Evolutionary conservation across 2,113 vertebrate species (phyloP).

Genomic region (Arothron firmamentum): DNA sequence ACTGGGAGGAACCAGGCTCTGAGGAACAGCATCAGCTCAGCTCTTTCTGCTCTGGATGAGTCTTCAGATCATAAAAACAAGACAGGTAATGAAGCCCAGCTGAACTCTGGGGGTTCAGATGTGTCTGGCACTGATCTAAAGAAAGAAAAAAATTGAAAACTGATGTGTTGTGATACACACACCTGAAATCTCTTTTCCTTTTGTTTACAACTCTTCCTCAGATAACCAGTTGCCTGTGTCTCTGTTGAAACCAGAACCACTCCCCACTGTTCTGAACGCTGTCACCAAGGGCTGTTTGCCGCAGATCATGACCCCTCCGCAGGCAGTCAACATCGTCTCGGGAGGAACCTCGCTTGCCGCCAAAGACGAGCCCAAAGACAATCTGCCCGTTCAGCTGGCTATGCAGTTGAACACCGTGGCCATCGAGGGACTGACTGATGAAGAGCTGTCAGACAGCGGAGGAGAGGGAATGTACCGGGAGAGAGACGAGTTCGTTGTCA

Average conservation of each 20-base stretch:
- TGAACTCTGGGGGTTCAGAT: no score
- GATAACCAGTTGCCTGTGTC: slow-evolving; percentile 51
- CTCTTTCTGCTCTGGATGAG: slow-evolving; percentile 84
- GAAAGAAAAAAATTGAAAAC: no score
- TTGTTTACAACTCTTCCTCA: slow-evolving; percentile 29
- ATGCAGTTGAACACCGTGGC: slow-evolving; percentile 80
- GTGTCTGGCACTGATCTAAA: no score
- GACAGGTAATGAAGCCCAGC: slow-evolving; percentile 73
- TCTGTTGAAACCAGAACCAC: slow-evolving; percentile 73
- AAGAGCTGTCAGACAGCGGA: slow-evolving; percentile 90
- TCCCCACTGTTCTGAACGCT: slow-evolving; percentile 59
- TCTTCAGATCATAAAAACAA: slow-evolving; percentile 83
- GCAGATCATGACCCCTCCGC: slow-evolving; percentile 45
- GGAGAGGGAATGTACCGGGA: slow-evolving; percentile 97
- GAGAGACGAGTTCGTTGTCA: slow-evolving; percentile 96
- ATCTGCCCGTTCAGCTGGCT: slow-evolving; percentile 76
- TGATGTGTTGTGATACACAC: no score
- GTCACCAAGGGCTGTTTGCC: slow-evolving; percentile 63
- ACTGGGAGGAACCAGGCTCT: slow-evolving; percentile 86
- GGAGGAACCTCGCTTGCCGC: slow-evolving; percentile 10
- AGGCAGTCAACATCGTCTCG: slow-evolving; percentile 40
- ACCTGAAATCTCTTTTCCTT: background rate
- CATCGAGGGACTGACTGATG: slow-evolving; percentile 91
- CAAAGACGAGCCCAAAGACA: slow-evolving; percentile 66
- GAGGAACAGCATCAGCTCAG: slow-evolving; percentile 87